These are phyloP conservation scores for Harpegnathos saltator DNA, from an alignment of 1,140 invertebrate genomes.

Conservation along the genomic window DNA sequence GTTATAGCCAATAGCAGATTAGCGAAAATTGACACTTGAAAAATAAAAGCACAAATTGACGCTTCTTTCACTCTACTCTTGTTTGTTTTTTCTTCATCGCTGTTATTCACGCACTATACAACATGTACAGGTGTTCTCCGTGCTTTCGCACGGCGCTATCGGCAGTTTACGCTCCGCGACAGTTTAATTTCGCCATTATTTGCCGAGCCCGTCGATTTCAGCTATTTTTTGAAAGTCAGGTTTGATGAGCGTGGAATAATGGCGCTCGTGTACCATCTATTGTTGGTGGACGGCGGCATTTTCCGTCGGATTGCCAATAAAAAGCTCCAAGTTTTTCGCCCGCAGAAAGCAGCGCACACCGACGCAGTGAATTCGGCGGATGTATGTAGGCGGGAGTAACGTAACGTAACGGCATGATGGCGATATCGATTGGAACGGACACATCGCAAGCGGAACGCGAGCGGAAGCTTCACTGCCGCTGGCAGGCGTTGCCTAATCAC, in stretches of 20 bases:
- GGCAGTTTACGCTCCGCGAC: no score
- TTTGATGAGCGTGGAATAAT: conserved; percentile 41
- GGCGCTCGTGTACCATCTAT: conserved; percentile 11
- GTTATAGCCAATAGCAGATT: conserved; percentile 2
- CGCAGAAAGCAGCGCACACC: background rate
- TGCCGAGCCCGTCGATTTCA: conserved; percentile 15
- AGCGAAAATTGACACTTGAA: conserved; percentile 20
- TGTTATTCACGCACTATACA: no score
- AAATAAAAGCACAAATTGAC: background rate
- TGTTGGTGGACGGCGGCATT: conserved; percentile 25
- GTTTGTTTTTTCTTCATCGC: background rate
- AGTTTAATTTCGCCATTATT: conserved; percentile 31
- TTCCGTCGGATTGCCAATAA: conserved; percentile 31
- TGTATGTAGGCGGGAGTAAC: background rate
- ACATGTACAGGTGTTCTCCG: no score
- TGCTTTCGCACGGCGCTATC: no score
- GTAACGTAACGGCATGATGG: background rate
- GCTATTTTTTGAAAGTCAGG: conserved; percentile 45
- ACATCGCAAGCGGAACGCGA: background rate
- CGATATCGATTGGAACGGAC: conserved; percentile 59
- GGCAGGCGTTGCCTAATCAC: conserved; percentile 54
- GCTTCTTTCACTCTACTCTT: no score
- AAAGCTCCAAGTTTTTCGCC: conserved; percentile 19
- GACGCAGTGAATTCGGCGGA: background rate
- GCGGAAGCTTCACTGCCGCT: conserved; percentile 30